phyloP scores from a whole-genome alignment of 2,888 invertebrate genomes.

The Brachylomia viminalis region DNA sequence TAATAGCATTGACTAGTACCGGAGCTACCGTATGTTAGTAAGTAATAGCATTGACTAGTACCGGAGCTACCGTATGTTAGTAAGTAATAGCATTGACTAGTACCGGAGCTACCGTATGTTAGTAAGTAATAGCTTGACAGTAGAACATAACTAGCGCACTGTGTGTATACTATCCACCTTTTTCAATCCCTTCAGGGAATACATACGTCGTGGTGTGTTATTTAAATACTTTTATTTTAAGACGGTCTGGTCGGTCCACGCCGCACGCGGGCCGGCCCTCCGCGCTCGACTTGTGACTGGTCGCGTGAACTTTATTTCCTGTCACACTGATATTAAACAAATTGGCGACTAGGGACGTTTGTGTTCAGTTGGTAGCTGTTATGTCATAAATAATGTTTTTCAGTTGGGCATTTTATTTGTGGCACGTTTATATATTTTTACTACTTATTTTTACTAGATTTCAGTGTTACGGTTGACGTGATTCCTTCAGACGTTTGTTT shows the following conservation, averaged over 20 bases:
- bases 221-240: neutral
- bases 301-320: conserved; percentile 33
- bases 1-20: neutral
- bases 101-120: neutral
- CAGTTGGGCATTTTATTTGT: neutral
- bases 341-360: conserved; percentile 35
- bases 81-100: neutral
- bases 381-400: conserved; percentile 2
- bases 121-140: neutral
- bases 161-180: neutral
- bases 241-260: neutral
- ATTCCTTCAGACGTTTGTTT: neutral
- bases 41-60: neutral
- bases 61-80: neutral
- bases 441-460: neutral
- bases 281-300: conserved; percentile 15
- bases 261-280: neutral
- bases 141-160: neutral
- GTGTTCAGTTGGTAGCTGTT: neutral
- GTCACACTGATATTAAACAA: conserved; percentile 41
- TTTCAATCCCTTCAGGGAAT: fast-evolving
- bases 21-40: neutral
- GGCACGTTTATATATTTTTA: neutral
- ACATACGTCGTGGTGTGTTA: neutral
- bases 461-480: neutral